Conservation (phyloP, 2,888 invertebrate genomes). For the Temnothorax ravouxi region DNA sequence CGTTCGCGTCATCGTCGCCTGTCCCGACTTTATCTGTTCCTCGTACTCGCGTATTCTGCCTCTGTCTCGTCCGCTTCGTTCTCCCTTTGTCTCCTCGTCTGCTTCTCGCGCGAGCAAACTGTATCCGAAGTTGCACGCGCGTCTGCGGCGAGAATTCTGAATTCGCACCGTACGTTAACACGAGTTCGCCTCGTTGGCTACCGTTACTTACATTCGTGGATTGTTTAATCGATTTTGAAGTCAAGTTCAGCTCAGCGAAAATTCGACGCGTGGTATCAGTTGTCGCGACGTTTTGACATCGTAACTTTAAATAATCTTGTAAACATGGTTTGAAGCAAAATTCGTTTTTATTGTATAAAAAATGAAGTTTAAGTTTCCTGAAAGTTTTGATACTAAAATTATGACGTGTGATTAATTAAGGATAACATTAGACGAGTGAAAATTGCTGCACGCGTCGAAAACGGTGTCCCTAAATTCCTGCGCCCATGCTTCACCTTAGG, state of each 20-base stretch:
- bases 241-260: neutral
- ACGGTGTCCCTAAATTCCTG: slow-evolving; percentile 26
- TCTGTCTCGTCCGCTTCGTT: slow-evolving; percentile 16
- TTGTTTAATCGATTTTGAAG: neutral
- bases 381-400: neutral
- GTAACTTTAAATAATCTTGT: neutral
- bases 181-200: neutral
- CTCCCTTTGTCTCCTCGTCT: slow-evolving; percentile 47
- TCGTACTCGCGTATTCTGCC: slow-evolving; percentile 41
- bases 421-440: neutral
- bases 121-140: slow-evolving; percentile 18
- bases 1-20: slow-evolving; percentile 23
- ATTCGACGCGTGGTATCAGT: neutral
- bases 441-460: neutral
- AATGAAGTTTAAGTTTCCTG: neutral
- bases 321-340: neutral
- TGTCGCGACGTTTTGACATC: neutral
- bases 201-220: neutral
- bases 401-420: neutral
- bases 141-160: slow-evolving; percentile 29
- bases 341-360: neutral
- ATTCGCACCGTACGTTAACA: slow-evolving; percentile 18
- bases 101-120: slow-evolving; percentile 33
- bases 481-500: slow-evolving; percentile 40
- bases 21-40: slow-evolving; percentile 51